phyloP scores from a whole-genome alignment of 2,888 invertebrate species.

The Cosmia pyralina region DNA sequence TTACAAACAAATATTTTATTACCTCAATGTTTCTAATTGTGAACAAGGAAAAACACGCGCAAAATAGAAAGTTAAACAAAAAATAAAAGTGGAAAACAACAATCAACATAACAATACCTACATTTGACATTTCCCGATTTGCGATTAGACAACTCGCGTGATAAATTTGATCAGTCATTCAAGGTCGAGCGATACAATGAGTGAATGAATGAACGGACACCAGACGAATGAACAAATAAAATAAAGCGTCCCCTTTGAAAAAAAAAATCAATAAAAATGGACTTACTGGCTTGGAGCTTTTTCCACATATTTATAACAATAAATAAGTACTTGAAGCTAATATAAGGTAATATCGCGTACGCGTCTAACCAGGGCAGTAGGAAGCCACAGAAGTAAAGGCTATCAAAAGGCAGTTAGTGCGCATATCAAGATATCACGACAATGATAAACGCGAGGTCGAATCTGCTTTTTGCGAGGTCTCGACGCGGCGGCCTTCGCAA shows the following conservation, averaged over 20 bases:
- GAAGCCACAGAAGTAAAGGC: constrained; percentile 77
- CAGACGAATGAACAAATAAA: constrained; percentile 47
- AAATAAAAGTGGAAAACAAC: constrained; percentile 26
- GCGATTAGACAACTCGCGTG: constrained; percentile 48
- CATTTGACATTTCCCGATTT: constrained; percentile 48
- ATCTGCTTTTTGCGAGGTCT: constrained; percentile 86
- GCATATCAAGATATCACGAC: constrained; percentile 85
- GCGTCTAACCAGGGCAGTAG: constrained; percentile 73
- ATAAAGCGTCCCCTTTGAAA: constrained; percentile 23
- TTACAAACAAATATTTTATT: constrained; percentile 22
- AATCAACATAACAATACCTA: constrained; percentile 35
- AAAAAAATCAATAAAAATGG: constrained; percentile 48
- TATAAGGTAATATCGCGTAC: constrained; percentile 46
- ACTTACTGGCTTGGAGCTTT: constrained; percentile 77
- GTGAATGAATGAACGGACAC: constrained; percentile 45
- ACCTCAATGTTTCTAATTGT: constrained; percentile 7
- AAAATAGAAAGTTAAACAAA: constrained; percentile 45
- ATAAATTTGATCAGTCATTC: constrained; percentile 40
- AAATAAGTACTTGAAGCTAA: constrained; percentile 36
- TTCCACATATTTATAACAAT: constrained; percentile 68
- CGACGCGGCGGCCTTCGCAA: constrained; percentile 81
- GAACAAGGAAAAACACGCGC: constrained; percentile 26
- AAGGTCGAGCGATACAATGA: constrained; percentile 47
- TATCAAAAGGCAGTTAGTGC: constrained; percentile 80
- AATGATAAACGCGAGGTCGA: constrained; percentile 87